phyloP scores from a whole-genome alignment of 2,113 vertebrate genomes.

The Lasiurus borealis region DNA sequence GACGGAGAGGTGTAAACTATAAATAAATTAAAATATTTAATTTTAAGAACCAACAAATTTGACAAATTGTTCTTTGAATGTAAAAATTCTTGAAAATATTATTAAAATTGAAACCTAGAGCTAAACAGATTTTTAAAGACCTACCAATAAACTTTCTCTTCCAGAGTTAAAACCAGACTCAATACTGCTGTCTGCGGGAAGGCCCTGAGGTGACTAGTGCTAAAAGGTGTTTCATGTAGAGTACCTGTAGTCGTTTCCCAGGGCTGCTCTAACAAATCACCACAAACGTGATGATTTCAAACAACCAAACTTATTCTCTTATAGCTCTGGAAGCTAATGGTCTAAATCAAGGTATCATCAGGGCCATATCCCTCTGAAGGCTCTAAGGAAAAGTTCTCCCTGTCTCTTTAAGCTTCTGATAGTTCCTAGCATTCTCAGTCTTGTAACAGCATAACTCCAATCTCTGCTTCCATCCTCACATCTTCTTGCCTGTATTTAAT shows the following conservation, averaged over 20 bases:
- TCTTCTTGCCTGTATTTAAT: neutral
- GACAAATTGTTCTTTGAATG: neutral
- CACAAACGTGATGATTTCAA: neutral
- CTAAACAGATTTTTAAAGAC: neutral
- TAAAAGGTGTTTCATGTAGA: neutral
- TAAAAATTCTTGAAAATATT: neutral
- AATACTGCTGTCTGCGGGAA: neutral
- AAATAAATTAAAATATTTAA: neutral
- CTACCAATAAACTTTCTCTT: neutral
- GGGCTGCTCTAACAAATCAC: neutral
- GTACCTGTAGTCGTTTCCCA: neutral
- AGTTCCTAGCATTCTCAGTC: neutral
- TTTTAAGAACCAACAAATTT: neutral
- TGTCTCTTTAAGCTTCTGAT: neutral
- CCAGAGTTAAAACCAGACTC: neutral
- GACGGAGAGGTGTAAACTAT: neutral
- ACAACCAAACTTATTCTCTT: neutral
- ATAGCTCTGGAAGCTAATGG: neutral
- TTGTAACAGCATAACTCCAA: rapidly evolving
- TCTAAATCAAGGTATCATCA: neutral
- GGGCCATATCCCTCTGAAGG: neutral
- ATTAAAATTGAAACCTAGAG: neutral
- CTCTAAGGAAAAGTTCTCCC: neutral
- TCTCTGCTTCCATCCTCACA: neutral
- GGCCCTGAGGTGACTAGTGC: neutral